Conservation (phyloP, 2,888 invertebrate species). For the Apodemia duryi region DNA sequence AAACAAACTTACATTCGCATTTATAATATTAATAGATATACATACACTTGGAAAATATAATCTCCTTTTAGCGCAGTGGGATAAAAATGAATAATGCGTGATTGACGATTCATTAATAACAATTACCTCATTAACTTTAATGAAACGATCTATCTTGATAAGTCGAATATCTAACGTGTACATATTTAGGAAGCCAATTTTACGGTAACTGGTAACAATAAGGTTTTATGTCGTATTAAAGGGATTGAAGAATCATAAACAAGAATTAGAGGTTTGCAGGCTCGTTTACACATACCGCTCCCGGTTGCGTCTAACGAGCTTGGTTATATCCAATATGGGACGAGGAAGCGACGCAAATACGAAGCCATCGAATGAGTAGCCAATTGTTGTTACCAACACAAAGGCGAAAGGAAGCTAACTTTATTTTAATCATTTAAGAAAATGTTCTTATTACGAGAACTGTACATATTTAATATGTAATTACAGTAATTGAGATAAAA, state of each 20-base stretch:
- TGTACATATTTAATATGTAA: too few relatives aligned
- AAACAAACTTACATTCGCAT: too few relatives aligned
- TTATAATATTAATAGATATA: too few relatives aligned
- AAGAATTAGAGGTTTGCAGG: constrained; percentile 70
- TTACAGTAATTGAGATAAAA: too few relatives aligned
- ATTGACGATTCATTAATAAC: too few relatives aligned
- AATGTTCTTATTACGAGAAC: background rate
- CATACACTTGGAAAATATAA: too few relatives aligned
- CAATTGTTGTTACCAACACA: constrained; percentile 48
- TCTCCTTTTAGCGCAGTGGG: background rate
- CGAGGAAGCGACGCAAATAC: constrained; percentile 64
- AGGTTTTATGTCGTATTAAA: constrained; percentile 39
- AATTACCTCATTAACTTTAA: too few relatives aligned
- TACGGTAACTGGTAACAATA: constrained; percentile 62
- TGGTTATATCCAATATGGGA: constrained; percentile 58
- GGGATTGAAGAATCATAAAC: constrained; percentile 60
- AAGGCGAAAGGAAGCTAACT: constrained; percentile 25
- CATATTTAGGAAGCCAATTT: constrained; percentile 39
- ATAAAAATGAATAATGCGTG: constrained; percentile 6
- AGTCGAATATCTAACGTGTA: background rate
- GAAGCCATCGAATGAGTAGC: constrained; percentile 50
- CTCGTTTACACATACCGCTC: constrained; percentile 76
- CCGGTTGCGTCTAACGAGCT: constrained; percentile 63
- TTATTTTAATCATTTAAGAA: constrained; percentile 8
- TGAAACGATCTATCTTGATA: too few relatives aligned